Conservation (phyloP, 2,113 vertebrate genomes). For the Dascyllus trimaculatus region DNA sequence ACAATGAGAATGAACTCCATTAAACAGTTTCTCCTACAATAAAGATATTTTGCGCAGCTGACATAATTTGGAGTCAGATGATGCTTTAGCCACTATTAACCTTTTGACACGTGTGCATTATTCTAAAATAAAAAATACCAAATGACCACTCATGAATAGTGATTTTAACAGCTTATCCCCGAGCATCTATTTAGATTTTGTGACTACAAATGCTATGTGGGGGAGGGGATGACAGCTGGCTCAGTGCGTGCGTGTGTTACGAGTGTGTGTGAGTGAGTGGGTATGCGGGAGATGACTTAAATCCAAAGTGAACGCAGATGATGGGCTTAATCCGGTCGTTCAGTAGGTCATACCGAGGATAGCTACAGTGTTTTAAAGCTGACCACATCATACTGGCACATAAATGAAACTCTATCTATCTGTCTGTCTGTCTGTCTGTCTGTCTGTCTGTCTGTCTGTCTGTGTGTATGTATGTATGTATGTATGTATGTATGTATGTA, state of each 20-base stretch:
- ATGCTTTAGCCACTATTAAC: slow-evolving; percentile 3
- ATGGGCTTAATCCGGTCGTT: slow-evolving; percentile 78
- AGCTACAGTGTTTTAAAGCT: slow-evolving; percentile 49
- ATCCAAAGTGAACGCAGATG: slow-evolving; percentile 70
- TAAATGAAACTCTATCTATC: not conserved
- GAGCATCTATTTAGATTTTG: slow-evolving; percentile 44
- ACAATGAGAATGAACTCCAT: slow-evolving; percentile 28
- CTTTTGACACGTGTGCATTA: slow-evolving; percentile 16
- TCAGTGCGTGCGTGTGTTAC: slow-evolving; percentile 17
- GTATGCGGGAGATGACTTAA: slow-evolving; percentile 47
- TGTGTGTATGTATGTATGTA: too few relatives aligned
- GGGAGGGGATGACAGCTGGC: slow-evolving; percentile 71
- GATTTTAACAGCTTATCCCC: slow-evolving; percentile 37
- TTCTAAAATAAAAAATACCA: slow-evolving; percentile 10
- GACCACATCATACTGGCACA: slow-evolving; percentile 9
- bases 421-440: too few relatives aligned
- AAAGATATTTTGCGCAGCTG: slow-evolving; percentile 33
- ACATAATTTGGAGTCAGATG: not conserved
- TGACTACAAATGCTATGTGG: slow-evolving; percentile 35
- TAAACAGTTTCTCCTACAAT: slow-evolving; percentile 30
- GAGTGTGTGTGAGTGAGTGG: slow-evolving; percentile 14
- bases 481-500: too few relatives aligned
- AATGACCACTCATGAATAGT: slow-evolving; percentile 39
- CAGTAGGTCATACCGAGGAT: slow-evolving; percentile 75
- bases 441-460: too few relatives aligned